Base-by-base conservation (phyloP, 30 jellyfish, hydroid and myxozoan genomes). In the Aurelia sp. region DNA sequence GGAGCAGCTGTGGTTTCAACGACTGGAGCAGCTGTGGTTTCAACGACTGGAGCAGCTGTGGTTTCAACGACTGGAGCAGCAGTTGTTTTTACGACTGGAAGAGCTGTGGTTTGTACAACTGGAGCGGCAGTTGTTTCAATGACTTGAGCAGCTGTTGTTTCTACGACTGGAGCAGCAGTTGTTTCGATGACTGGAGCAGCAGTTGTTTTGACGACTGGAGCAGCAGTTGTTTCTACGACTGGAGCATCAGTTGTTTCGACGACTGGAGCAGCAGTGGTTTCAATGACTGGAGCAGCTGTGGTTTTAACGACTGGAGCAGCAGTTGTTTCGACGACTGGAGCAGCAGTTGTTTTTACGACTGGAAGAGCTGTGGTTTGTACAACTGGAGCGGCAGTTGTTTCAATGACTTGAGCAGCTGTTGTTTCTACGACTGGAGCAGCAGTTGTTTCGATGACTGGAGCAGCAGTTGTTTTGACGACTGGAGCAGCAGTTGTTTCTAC, bases 131-230 rank as follows among this genome's bases (percentile, higher is more conserved):
- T 57, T 15, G 73, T 55, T 61, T 61, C 58, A 4, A 48, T 52
- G 5, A 7, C 48, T 15, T 35, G 62, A 16, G 67, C 69, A 21
- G 67, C 83, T 0, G 69, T 62, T 19, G 67, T 80, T 40, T 63
- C 83, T 9, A 18, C 63, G 60, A 70, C 81, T 70, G 88, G 88
- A 15, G 81, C 85, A 38, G 4, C 90, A 4, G 90, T 80, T 24
- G 90, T 80, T 38, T 59, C 88, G 0, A 40, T 59, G 53, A 41
- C 31, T n/a, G 88, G 88, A n/a, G 77, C 76, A 31, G 88, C 88
- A 18, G 88, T 76, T 18, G 88, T 76, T 18, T 51, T 79, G 50
- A 76, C 88, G 31, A 59, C 77, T 48, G 88, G 88, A 10, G 88
- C 79, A 50, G 61, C 76, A 0, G 88, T 76, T 13, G 88, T 68